Evolutionary conservation across 2,113 vertebrate species (phyloP).

Genomic region (Melanostigma gelatinosum): DNA sequence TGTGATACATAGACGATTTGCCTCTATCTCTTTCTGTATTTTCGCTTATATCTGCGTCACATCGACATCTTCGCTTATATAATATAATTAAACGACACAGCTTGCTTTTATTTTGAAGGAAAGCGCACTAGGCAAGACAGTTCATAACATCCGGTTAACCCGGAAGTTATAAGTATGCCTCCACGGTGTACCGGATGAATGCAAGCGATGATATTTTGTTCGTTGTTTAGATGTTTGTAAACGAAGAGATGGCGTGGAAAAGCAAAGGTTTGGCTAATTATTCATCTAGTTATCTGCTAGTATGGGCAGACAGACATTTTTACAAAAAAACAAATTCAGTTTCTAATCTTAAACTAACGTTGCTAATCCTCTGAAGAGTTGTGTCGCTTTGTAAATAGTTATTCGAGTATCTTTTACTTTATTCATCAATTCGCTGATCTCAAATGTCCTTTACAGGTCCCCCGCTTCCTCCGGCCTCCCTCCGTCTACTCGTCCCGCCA

Average conservation of each 20-base stretch:
- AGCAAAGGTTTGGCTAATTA: constrained; percentile 39
- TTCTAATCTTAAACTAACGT: background rate
- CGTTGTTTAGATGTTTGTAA: background rate
- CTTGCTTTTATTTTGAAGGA: constrained; percentile 58
- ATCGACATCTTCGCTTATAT: background rate
- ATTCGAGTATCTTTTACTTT: background rate
- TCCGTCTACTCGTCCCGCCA: constrained; percentile 69
- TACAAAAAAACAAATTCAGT: background rate
- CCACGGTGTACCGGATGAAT: background rate
- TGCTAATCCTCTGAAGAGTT: background rate
- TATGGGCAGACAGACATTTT: background rate
- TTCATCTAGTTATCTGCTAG: too few relatives aligned
- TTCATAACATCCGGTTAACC: constrained; percentile 52
- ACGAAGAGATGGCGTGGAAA: constrained; percentile 41
- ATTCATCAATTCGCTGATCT: background rate
- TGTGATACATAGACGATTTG: background rate
- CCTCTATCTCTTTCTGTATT: background rate
- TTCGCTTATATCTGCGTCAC: background rate
- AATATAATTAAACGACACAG: background rate
- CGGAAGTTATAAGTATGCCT: constrained; percentile 13
- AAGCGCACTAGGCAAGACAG: fast-evolving
- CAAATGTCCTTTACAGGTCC: constrained; percentile 13
- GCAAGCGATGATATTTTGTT: background rate
- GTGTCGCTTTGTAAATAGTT: background rate
- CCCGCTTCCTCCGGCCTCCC: constrained; percentile 55